Evolutionary conservation across 92 coral and sea anemone genomes (phyloP).

Genomic region (Epizoanthus rinbou): DNA sequence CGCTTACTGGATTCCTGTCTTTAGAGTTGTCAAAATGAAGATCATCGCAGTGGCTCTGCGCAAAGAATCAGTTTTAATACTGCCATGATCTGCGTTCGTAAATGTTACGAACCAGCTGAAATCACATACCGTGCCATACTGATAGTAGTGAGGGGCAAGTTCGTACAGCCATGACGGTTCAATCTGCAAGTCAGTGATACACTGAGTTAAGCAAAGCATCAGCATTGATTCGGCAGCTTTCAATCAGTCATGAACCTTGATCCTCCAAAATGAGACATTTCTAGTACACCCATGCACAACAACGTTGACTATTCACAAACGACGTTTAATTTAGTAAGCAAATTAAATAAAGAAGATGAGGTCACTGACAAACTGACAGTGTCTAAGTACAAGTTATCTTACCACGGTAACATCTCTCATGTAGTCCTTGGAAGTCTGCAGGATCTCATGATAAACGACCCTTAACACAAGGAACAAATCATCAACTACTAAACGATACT

Average conservation of each 20-base stretch:
- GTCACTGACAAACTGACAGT: neutral
- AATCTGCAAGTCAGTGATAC: constrained; percentile 50
- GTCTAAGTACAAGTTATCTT: neutral
- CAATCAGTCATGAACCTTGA: no score
- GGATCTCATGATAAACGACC: constrained; percentile 94
- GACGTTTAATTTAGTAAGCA: no score
- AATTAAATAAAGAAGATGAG: no score
- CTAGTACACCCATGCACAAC: no score
- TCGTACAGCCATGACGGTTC: constrained; percentile 97
- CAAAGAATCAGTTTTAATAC: neutral
- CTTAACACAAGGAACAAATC: constrained; percentile 34
- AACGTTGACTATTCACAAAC: no score
- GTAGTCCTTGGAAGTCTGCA: constrained; percentile 95
- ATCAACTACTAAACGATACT: neutral
- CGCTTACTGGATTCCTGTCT: no score
- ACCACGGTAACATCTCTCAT: constrained; percentile 95
- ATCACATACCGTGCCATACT: constrained; percentile 89
- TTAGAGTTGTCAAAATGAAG: no score
- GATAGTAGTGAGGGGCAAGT: constrained; percentile 97
- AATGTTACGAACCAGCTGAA: neutral
- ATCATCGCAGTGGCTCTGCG: no score
- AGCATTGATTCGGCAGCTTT: no score
- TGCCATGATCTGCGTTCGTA: neutral
- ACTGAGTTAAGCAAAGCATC: no score
- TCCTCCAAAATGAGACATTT: no score